These are phyloP conservation scores for Porites divaricata DNA, from an alignment of 92 coral and sea anemone species.

Conservation along the genomic window DNA sequence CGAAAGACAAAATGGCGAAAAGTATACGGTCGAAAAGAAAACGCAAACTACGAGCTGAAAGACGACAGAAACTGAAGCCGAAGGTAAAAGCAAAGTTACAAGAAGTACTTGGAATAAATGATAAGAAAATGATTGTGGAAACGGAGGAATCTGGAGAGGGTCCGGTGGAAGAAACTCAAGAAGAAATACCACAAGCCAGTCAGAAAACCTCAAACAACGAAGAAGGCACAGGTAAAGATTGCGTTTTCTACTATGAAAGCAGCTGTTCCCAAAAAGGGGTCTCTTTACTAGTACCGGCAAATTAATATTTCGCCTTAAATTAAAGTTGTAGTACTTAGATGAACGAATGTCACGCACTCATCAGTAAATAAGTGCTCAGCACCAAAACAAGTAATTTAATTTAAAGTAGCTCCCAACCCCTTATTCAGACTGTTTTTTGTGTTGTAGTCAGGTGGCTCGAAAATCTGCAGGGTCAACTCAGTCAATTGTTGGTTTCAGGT, in stretches of 20 bases:
- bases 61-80: constrained; percentile 80
- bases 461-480: too few species aligned
- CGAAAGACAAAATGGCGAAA: constrained; percentile 87
- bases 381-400: too few species aligned
- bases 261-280: not conserved
- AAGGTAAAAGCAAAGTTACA: constrained; percentile 78
- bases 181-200: constrained; percentile 27
- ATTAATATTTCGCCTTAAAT: too few species aligned
- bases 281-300: not conserved
- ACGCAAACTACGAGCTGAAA: constrained; percentile 84
- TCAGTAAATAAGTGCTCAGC: too few species aligned
- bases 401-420: too few species aligned
- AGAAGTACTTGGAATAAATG: constrained; percentile 70
- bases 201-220: constrained; percentile 15
- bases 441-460: too few species aligned
- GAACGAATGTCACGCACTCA: too few species aligned
- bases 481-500: too few species aligned
- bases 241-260: not conserved
- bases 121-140: constrained; percentile 65
- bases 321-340: too few species aligned
- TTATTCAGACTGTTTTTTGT: too few species aligned
- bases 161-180: constrained; percentile 26
- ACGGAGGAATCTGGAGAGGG: constrained; percentile 25
- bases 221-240: constrained; percentile 20
- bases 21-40: constrained; percentile 94